Conservation (phyloP, 2,113 vertebrate species). For the Manacus vitellinus region DNA sequence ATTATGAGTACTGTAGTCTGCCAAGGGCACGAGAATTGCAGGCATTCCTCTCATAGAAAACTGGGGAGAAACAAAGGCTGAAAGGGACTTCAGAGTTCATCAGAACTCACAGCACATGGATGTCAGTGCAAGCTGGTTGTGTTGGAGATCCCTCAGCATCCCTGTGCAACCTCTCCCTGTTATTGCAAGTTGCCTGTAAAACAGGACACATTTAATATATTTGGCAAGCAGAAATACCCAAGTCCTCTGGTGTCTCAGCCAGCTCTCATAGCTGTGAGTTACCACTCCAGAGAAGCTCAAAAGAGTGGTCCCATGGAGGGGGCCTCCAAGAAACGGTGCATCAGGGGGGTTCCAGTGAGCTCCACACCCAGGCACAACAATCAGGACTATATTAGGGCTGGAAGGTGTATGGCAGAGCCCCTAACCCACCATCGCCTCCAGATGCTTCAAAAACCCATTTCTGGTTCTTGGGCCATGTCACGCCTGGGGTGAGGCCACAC, state of each 20-base stretch:
- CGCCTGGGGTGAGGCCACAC: rapidly evolving
- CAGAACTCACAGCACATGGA: not conserved
- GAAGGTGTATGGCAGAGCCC: not conserved
- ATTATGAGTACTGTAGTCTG: not conserved
- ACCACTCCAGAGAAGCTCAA: not conserved
- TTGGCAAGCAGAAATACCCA: not conserved
- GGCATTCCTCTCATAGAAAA: not conserved
- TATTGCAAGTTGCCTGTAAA: not conserved
- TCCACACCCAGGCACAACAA: no score
- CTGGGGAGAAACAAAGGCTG: not conserved
- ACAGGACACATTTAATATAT: rapidly evolving
- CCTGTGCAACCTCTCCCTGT: not conserved
- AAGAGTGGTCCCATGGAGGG: not conserved
- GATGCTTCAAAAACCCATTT: not conserved
- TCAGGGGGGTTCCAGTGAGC: not conserved
- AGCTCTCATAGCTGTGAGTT: rapidly evolving
- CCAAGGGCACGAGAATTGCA: not conserved
- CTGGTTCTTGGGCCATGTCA: not conserved
- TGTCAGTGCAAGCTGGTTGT: rapidly evolving
- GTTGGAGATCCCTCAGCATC: not conserved
- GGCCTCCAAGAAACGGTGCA: rapidly evolving
- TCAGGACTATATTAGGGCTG: not conserved
- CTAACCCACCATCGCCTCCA: rapidly evolving
- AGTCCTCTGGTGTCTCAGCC: rapidly evolving
- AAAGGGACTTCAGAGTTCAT: not conserved